phyloP scores from a whole-genome alignment of 2,888 invertebrate genomes.

The Eupithecia pulchellata region DNA sequence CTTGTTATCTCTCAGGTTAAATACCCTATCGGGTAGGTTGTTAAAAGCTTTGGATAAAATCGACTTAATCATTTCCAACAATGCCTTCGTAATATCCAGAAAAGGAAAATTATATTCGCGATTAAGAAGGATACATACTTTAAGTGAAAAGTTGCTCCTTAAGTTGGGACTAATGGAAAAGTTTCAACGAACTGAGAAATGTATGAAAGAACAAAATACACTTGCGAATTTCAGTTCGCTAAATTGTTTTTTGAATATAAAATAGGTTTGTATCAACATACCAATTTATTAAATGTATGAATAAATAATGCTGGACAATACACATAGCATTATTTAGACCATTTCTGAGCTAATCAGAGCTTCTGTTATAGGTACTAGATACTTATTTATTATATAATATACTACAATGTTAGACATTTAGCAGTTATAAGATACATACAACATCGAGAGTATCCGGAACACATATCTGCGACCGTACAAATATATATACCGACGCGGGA shows the following conservation, averaged over 20 bases:
- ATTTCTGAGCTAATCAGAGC: no score
- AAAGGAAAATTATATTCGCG: conserved; percentile 67
- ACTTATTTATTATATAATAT: no score
- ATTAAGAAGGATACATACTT: conserved; percentile 66
- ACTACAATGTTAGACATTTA: no score
- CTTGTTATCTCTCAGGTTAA: background rate
- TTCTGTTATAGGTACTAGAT: no score
- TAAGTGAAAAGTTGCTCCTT: conserved; percentile 68
- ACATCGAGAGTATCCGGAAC: no score
- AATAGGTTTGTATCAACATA: conserved; percentile 48
- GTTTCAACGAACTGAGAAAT: conserved; percentile 60
- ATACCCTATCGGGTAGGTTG: conserved; percentile 29
- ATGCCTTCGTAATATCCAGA: conserved; percentile 53
- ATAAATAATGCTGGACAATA: no score
- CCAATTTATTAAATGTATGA: background rate
- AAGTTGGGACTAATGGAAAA: conserved; percentile 69
- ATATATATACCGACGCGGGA: no score
- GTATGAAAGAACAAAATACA: conserved; percentile 60
- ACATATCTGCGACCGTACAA: no score
- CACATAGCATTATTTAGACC: no score
- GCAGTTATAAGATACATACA: no score
- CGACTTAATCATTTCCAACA: conserved; percentile 56
- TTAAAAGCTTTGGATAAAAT: conserved; percentile 50
- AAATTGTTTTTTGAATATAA: conserved; percentile 63
- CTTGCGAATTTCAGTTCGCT: conserved; percentile 55